A percentile compares a stretch with the other conserved stretches of the same genome.
These are phyloP conservation scores for Electrona antarctica DNA, from an alignment of 2,113 vertebrate species.

Conservation along the genomic window DNA sequence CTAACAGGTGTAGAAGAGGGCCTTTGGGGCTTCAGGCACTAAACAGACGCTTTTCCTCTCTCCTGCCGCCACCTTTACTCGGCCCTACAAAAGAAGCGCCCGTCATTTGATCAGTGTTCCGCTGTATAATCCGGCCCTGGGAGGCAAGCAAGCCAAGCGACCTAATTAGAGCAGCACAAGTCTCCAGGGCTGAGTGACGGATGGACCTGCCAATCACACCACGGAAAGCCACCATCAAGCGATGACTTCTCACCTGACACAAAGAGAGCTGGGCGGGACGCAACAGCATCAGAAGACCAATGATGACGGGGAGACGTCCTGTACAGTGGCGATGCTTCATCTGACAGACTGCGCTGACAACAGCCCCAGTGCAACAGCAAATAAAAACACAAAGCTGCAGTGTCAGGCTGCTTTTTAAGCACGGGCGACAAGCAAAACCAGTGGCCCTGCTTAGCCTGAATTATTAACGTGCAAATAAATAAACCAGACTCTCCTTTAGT, in stretches of 20 bases:
- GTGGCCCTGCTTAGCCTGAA: slow-evolving; percentile 67
- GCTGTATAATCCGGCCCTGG: slow-evolving; percentile 70
- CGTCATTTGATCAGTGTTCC: slow-evolving; percentile 75
- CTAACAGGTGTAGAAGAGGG: slow-evolving; percentile 69
- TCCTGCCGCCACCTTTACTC: slow-evolving; percentile 72
- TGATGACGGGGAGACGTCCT: slow-evolving; percentile 42
- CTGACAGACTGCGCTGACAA: slow-evolving; percentile 32
- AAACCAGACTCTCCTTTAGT: slow-evolving; percentile 70
- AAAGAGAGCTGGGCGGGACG: slow-evolving; percentile 46
- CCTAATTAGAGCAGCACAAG: slow-evolving; percentile 77
- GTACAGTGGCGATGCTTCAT: slow-evolving; percentile 27
- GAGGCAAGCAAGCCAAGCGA: slow-evolving; percentile 75
- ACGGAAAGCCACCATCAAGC: slow-evolving; percentile 64
- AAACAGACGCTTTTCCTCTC: slow-evolving; percentile 73
- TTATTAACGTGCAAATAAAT: slow-evolving; percentile 79
- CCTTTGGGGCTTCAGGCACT: slow-evolving; percentile 61
- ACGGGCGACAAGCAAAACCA: slow-evolving; percentile 48
- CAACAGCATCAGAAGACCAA: slow-evolving; percentile 33
- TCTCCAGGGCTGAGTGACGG: slow-evolving; percentile 78
- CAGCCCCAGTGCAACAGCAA: slow-evolving; percentile 46
- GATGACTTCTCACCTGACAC: slow-evolving; percentile 73
- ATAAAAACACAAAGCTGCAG: slow-evolving; percentile 58
- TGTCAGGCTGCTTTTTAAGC: slow-evolving; percentile 53
- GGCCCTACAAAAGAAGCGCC: slow-evolving; percentile 68
- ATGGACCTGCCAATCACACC: slow-evolving; percentile 79